Evolutionary conservation across 2,113 vertebrate genomes (phyloP).

Genomic region (Andinoacara biseriatus): DNA sequence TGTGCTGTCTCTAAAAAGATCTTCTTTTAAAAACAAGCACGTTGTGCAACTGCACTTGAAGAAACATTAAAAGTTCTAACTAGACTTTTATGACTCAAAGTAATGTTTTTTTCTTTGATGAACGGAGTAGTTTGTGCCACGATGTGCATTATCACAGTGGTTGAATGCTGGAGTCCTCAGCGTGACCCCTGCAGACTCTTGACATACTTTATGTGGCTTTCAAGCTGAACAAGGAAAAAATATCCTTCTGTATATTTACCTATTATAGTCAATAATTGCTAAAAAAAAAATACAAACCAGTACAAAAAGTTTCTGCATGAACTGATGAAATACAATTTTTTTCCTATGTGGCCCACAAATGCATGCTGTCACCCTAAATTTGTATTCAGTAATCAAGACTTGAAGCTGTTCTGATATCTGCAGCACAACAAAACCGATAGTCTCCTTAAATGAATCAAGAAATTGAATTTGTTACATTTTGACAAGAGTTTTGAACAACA

Average conservation of each 20-base stretch:
- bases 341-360: neutral
- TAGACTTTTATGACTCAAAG: neutral
- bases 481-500: neutral
- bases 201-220: too few relatives aligned
- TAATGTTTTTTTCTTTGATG: neutral
- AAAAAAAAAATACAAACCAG: neutral
- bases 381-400: neutral
- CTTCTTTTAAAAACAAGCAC: neutral
- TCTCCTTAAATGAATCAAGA: neutral
- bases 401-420: too few relatives aligned
- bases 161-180: neutral
- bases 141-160: neutral
- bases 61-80: neutral
- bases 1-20: neutral
- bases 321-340: neutral
- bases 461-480: neutral
- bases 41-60: neutral
- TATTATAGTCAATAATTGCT: neutral
- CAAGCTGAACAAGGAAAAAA: too few relatives aligned
- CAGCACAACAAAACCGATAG: too few relatives aligned
- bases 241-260: neutral
- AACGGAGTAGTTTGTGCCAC: neutral
- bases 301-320: neutral
- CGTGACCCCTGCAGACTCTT: neutral
- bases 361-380: neutral